A percentile compares a stretch with the other conserved stretches of the same genome.
These are phyloP conservation scores for Cottoperca gobio DNA, from an alignment of 2,797 vertebrate genomes.

Conservation along the genomic window DNA sequence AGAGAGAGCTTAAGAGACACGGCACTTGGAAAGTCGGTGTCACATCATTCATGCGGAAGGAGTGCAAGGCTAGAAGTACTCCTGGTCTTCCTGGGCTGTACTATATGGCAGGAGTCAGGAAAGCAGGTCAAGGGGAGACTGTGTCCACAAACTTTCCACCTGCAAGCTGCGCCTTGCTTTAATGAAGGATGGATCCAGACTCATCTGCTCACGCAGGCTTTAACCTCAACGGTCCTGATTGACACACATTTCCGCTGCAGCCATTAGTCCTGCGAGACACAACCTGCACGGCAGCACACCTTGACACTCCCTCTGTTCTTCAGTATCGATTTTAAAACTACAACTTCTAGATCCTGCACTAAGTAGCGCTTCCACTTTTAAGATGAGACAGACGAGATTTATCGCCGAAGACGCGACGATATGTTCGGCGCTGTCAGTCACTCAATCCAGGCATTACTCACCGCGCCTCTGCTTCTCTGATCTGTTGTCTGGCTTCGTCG, in stretches of 20 bases:
- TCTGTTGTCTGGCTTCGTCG: slow-evolving; percentile 76
- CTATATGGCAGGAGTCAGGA: slow-evolving; percentile 38
- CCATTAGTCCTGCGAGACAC: slow-evolving; percentile 56
- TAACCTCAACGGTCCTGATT: slow-evolving; percentile 39
- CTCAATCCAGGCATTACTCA: slow-evolving; percentile 75
- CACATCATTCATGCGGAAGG: slow-evolving; percentile 75
- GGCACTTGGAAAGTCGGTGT: slow-evolving; percentile 67
- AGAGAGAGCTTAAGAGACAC: slow-evolving; percentile 54
- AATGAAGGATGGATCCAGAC: neutral
- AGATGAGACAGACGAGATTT: slow-evolving; percentile 72
- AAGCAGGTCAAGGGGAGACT: slow-evolving; percentile 66
- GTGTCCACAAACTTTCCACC: slow-evolving; percentile 49
- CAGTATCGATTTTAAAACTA: slow-evolving; percentile 70
- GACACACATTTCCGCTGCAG: slow-evolving; percentile 50
- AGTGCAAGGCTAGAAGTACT: slow-evolving; percentile 58
- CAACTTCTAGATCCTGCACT: slow-evolving; percentile 64
- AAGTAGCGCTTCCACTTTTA: slow-evolving; percentile 57
- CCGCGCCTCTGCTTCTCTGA: slow-evolving; percentile 63
- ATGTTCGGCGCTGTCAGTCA: slow-evolving; percentile 76
- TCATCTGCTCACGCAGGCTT: slow-evolving; percentile 11
- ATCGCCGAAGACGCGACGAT: slow-evolving; percentile 65
- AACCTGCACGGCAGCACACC: slow-evolving; percentile 44
- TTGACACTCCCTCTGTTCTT: slow-evolving; percentile 60
- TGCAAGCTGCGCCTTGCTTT: neutral
- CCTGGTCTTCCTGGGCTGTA: slow-evolving; percentile 38